Base-by-base conservation (phyloP, 1,140 invertebrate species). In the Rhagoletis zephyria region DNA sequence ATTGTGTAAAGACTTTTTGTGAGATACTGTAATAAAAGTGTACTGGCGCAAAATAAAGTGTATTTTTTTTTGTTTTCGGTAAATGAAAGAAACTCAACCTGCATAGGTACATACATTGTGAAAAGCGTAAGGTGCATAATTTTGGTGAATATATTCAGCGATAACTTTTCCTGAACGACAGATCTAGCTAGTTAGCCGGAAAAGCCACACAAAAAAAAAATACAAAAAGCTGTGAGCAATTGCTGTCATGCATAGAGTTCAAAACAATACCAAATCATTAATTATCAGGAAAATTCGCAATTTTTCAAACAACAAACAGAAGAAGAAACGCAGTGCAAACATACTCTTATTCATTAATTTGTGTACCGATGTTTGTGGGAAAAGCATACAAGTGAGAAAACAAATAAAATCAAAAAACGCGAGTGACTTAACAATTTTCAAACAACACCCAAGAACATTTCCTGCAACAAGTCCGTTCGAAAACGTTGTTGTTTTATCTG, bases 171-270 rank as follows among this genome's bases (percentile, higher is more conserved):
- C 42, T 74, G 42, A 48, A 14, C 67, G 67, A 48, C 42, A 70
- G 40, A 4, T 42, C 67, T 12, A 45, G 67, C 67, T 30, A 74
- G 14, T 48, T 48, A 74, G 67, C 67, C 67, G 74, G n/a, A n/a
- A n/a, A 51, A 59, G 51, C 48, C 48, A 59, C 45, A 56, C 7
- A 10, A 51, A 81, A 70, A 51, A 81, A 70, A 56, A 59, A 81
- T 19, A n/a, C 45, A 81, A 81, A 81, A 59, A 81, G 74, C 74
- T 59, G 74, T 56, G 74, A 81, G 74, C 48, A 81, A 81, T 81
- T 81, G 48, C 48, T 59, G 74, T 81, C 74, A 81, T 81, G 74
- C 74, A 81, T 81, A 81, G 74, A 81, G 74, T 81, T 81, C 48
- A 59, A 81, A 81, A 81, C 74, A 81, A 81, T 81, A 56, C n/a